Conservation (phyloP, 2,888 invertebrate genomes). For the Torymus texanus region DNA sequence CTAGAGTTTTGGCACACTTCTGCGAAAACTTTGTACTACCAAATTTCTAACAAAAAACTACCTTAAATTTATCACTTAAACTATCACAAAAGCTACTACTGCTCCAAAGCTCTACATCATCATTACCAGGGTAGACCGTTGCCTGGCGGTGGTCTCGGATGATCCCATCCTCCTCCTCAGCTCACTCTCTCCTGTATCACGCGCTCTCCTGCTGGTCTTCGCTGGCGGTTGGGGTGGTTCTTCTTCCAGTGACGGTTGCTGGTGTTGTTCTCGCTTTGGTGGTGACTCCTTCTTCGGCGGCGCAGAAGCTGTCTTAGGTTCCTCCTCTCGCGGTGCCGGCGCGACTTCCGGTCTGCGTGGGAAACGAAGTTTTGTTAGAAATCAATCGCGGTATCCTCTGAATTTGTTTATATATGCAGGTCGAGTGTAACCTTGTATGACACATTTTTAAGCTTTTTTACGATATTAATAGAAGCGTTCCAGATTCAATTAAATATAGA, state of each 20-base stretch:
- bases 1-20: no score
- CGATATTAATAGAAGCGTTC: no score
- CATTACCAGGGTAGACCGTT: neutral
- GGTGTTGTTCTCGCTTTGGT: neutral
- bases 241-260: neutral
- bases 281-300: neutral
- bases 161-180: slow-evolving; percentile 49
- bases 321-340: neutral
- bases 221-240: neutral
- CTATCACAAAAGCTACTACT: no score
- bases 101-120: no score
- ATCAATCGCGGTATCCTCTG: no score
- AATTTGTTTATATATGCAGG: no score
- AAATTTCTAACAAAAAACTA: no score
- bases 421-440: no score
- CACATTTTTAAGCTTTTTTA: no score
- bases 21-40: no score
- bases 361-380: neutral
- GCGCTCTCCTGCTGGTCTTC: slow-evolving; percentile 8
- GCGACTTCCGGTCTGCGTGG: neutral
- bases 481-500: neutral
- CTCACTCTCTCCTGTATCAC: neutral
- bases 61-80: no score
- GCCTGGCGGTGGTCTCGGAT: slow-evolving; percentile 33
- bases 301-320: neutral